A percentile compares a stretch with the other conserved stretches of the same genome.
Evolutionary conservation across 1,140 invertebrate genomes (phyloP).

Genomic region (Papilio aristodemus): DNA sequence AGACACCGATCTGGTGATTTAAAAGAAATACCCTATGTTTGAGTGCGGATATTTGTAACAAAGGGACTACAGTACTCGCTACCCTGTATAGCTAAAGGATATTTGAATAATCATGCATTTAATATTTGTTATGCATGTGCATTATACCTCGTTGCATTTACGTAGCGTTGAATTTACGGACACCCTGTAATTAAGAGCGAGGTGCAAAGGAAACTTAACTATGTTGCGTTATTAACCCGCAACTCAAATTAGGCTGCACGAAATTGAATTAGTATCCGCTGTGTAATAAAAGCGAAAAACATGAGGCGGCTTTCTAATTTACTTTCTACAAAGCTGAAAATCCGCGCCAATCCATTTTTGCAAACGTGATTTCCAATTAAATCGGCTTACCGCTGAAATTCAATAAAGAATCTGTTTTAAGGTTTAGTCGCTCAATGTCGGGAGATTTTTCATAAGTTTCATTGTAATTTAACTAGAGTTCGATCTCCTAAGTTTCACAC

Average conservation of each 20-base stretch:
- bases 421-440: background rate
- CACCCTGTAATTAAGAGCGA: background rate
- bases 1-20: too few species aligned
- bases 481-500: too few species aligned
- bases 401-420: background rate
- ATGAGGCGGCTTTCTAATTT: conserved; percentile 7
- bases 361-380: conserved; percentile 15
- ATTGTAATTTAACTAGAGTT: too few species aligned
- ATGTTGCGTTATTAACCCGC: background rate
- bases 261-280: conserved; percentile 5
- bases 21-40: too few species aligned
- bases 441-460: background rate
- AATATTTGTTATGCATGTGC: background rate
- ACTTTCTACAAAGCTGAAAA: background rate
- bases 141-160: background rate
- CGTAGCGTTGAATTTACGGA: background rate
- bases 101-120: background rate
- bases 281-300: conserved; percentile 7
- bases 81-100: too few species aligned
- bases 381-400: conserved; percentile 3
- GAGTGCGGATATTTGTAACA: too few species aligned
- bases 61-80: too few species aligned
- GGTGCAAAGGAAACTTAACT: background rate
- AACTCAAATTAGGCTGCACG: conserved; percentile 7
- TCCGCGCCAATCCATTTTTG: conserved; percentile 3